These are phyloP conservation scores for Falco rusticolus DNA, from an alignment of 2,797 vertebrate species.

Conservation along the genomic window DNA sequence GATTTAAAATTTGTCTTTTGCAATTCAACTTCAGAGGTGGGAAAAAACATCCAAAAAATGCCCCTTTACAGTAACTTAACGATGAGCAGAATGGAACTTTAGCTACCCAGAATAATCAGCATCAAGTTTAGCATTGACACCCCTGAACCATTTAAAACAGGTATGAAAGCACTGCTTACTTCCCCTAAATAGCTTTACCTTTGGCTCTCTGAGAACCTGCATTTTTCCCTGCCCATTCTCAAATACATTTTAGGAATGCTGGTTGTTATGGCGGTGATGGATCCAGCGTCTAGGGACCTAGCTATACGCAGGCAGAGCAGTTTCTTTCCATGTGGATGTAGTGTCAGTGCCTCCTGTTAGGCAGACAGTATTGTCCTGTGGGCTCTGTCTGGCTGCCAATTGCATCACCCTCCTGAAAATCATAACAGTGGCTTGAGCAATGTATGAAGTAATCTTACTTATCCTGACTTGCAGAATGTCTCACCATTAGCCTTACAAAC, in stretches of 20 bases:
- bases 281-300: neutral
- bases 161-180: neutral
- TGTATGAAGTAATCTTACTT: neutral
- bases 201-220: neutral
- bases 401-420: neutral
- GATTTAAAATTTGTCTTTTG: neutral
- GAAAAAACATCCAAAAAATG: neutral
- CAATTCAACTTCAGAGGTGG: neutral
- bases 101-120: neutral
- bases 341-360: neutral
- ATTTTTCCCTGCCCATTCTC: neutral
- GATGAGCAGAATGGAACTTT: neutral
- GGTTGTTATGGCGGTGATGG: neutral
- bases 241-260: neutral
- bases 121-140: neutral
- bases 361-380: neutral
- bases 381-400: neutral
- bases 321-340: neutral
- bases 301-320: neutral
- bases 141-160: neutral
- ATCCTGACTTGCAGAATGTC: neutral
- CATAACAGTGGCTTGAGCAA: slow-evolving; percentile 28
- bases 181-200: neutral
- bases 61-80: neutral
- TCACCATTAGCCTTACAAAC: neutral